Evolutionary conservation across 2,888 invertebrate species (phyloP).

Genomic region (Lymantria dispar): DNA sequence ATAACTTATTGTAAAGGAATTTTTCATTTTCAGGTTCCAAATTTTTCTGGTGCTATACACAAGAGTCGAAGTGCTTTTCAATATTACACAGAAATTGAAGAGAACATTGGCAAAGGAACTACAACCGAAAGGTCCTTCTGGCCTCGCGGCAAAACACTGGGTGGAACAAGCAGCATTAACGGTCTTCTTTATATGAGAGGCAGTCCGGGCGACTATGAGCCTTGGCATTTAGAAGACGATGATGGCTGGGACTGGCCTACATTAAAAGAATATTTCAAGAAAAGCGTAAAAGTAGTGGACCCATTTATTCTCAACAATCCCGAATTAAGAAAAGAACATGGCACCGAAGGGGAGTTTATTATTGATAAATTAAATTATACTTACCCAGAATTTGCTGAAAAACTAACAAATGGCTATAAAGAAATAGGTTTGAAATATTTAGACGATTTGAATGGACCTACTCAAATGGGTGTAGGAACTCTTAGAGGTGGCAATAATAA

Average conservation of each 20-base stretch:
- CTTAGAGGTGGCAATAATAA: conserved; percentile 74
- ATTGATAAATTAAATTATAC: conserved; percentile 75
- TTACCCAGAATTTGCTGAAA: conserved; percentile 54
- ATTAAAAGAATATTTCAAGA: conserved; percentile 63
- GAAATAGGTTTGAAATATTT: conserved; percentile 75
- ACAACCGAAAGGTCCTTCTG: conserved; percentile 55
- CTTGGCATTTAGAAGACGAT: conserved; percentile 57
- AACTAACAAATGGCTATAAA: conserved; percentile 62
- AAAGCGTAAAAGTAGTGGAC: conserved; percentile 67
- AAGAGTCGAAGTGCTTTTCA: conserved; percentile 53
- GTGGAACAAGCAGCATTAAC: conserved; percentile 72
- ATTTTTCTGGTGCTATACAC: conserved; percentile 57
- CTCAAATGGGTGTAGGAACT: conserved; percentile 80
- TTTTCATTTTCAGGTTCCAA: conserved; percentile 58
- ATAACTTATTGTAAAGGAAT: background rate
- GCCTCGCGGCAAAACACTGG: conserved; percentile 68
- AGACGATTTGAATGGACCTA: conserved; percentile 63
- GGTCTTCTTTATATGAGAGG: conserved; percentile 69
- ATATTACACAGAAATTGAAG: conserved; percentile 64
- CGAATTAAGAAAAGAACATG: conserved; percentile 59
- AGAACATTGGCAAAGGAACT: conserved; percentile 51
- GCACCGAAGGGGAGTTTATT: conserved; percentile 73
- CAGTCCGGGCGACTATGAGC: conserved; percentile 58
- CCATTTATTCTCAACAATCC: conserved; percentile 63
- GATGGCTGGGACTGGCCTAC: conserved; percentile 72